phyloP scores from a whole-genome alignment of 1,140 invertebrate genomes.

The Brachionus calyciflorus region DNA sequence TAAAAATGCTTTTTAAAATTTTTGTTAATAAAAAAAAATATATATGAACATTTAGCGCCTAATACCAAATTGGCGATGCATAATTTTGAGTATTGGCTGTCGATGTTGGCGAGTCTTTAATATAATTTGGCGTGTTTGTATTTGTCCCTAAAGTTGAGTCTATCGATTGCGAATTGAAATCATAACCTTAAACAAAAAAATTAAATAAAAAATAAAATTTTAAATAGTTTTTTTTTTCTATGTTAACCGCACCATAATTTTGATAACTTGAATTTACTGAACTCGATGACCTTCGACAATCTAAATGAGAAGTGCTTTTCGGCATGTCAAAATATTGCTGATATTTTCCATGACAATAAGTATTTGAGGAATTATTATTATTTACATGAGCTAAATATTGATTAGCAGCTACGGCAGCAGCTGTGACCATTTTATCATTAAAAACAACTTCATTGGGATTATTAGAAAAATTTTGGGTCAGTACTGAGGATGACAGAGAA shows the following conservation, averaged over 20 bases:
- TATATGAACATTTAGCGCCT: no score
- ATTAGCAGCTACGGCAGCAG: conserved; percentile 39
- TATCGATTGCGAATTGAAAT: background rate
- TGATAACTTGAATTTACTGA: background rate
- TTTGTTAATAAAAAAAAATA: no score
- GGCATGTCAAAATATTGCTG: conserved; percentile 29
- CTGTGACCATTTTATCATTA: conserved; percentile 1
- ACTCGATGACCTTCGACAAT: conserved; percentile 9
- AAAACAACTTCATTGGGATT: background rate
- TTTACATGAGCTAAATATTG: conserved; percentile 30
- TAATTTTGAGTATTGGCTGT: conserved; percentile 11
- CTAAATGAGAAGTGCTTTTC: background rate
- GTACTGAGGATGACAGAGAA: background rate
- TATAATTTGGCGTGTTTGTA: background rate
- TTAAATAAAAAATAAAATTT: background rate
- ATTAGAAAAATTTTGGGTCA: background rate
- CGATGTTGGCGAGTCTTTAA: background rate
- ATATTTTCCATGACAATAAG: conserved; percentile 28
- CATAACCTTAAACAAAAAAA: background rate
- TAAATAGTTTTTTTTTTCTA: background rate
- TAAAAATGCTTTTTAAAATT: no score
- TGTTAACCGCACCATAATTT: background rate
- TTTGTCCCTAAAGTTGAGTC: background rate
- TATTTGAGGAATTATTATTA: background rate
- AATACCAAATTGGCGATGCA: conserved; percentile 37